Conservation (phyloP, 1,140 invertebrate genomes). For the Ceratina australensis region DNA sequence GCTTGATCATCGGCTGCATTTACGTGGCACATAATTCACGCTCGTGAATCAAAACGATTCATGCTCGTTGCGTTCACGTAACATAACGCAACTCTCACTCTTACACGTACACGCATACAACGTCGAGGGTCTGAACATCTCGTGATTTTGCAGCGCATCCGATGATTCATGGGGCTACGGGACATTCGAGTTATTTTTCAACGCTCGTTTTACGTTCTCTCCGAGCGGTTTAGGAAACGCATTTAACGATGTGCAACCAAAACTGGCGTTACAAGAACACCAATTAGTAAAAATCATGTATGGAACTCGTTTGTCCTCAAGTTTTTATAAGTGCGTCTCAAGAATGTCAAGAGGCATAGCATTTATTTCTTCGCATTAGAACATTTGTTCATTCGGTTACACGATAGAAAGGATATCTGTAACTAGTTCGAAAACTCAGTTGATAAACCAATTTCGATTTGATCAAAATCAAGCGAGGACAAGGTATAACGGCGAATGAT, state of each 20-base stretch:
- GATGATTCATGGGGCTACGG: constrained; percentile 3
- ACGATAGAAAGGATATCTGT: too few species aligned
- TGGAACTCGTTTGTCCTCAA: too few species aligned
- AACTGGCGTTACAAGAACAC: background rate
- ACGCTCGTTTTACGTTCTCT: background rate
- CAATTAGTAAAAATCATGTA: background rate
- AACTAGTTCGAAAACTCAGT: too few species aligned
- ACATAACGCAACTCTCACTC: background rate
- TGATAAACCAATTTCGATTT: too few species aligned
- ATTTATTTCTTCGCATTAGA: too few species aligned
- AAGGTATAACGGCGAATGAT: too few species aligned
- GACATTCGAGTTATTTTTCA: background rate
- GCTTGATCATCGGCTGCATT: constrained; percentile 17
- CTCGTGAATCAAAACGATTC: too few species aligned
- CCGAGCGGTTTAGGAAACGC: background rate
- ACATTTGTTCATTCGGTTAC: too few species aligned
- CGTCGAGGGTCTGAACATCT: background rate
- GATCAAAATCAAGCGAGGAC: too few species aligned
- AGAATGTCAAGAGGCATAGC: too few species aligned
- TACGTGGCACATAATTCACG: constrained; percentile 17
- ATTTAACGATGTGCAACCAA: constrained; percentile 6
- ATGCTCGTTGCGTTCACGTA: background rate
- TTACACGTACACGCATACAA: background rate
- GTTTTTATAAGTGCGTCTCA: too few species aligned
- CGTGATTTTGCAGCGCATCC: background rate